Evolutionary conservation across 2,797 vertebrate genomes (phyloP), one percentile per base, ranked within the genome.

Genomic region (Enteromius treurensis): DNA sequence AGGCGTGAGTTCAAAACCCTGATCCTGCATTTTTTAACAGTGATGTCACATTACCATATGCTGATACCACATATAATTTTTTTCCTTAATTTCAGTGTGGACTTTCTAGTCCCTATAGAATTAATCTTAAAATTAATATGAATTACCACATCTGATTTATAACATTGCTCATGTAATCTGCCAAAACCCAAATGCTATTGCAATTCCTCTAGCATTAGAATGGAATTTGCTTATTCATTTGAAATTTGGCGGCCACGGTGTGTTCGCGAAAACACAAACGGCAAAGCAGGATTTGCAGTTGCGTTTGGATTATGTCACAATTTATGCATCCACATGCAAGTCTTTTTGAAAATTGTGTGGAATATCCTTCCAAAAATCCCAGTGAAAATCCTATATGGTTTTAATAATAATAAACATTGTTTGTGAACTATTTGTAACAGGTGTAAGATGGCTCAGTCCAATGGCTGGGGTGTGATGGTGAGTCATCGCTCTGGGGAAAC

Each of bases 401-500:
- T 68, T 13, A 40, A 37, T 3, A 11, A 2, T 11, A n/a, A 13
- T 13, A 17, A 71, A 71, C 15, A 60, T 4, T n/a, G 2, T 77
- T 26, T 26, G 53, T 60, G 7, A 5, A 11, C 21, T 69, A 10
- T 79, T 49, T 47, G 3, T 47, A 45, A 21, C 86, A 99, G 98
- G 80, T 99, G 98, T 92, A 98, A 98, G 89, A 95, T 98, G 89
- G 98, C 98, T 58, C 98, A 99, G 91, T 94, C 96, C 87, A 99
- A 87, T 0, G 97, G 97, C 68, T 99, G 98, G 98, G 98, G 98
- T 0, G 98, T 99, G 91, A 99, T 99, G 97, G 98, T 99, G 78
- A 98, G 97, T 73, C 98, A 99, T 87, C 97, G 97, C 76, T 99
- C 98, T 0, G 98, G 98, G 58, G 98, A 99, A 90, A 99, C 98